Conservation (phyloP, 2,888 invertebrate genomes). For the Darwinula stevensoni region DNA sequence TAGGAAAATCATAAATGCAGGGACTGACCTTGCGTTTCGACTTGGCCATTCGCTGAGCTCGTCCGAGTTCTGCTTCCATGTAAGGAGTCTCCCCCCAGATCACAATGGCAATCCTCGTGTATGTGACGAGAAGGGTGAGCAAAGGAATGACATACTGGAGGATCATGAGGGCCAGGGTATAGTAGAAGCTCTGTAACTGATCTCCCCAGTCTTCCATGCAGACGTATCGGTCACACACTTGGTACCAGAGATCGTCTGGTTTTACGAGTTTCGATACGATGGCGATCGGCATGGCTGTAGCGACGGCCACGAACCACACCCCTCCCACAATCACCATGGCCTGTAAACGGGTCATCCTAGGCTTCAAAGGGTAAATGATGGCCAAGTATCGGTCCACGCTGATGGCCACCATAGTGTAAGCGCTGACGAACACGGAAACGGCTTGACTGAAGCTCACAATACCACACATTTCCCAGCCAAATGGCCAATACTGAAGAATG, state of each 20-base stretch:
- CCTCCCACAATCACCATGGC: slow-evolving; percentile 34
- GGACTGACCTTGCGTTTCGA: background rate
- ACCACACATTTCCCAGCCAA: slow-evolving; percentile 47
- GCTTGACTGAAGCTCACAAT: slow-evolving; percentile 14
- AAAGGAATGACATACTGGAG: slow-evolving; percentile 61
- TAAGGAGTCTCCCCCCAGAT: background rate
- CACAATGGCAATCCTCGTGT: slow-evolving; percentile 42
- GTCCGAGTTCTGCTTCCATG: background rate
- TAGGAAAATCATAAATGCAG: too few species aligned
- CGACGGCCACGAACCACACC: slow-evolving; percentile 43
- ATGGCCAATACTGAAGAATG: slow-evolving; percentile 57
- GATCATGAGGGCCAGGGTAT: slow-evolving; percentile 41
- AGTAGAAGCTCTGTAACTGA: slow-evolving; percentile 21
- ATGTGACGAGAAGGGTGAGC: slow-evolving; percentile 47
- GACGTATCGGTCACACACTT: slow-evolving; percentile 19
- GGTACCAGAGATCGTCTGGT: slow-evolving; percentile 8
- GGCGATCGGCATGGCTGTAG: slow-evolving; percentile 50
- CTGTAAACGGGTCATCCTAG: slow-evolving; percentile 38
- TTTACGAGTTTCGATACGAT: slow-evolving; percentile 27
- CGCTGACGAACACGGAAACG: slow-evolving; percentile 28
- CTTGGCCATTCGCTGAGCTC: background rate
- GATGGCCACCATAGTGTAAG: slow-evolving; percentile 67
- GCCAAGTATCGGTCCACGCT: slow-evolving; percentile 68
- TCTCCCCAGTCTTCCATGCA: slow-evolving; percentile 40
- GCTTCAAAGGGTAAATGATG: slow-evolving; percentile 58